Percentiles rank a stretch among this genome's conserved stretches.
These are phyloP conservation scores for Sepioteuthis lessoniana DNA, from an alignment of 2,888 invertebrate species.

Conservation along the genomic window DNA sequence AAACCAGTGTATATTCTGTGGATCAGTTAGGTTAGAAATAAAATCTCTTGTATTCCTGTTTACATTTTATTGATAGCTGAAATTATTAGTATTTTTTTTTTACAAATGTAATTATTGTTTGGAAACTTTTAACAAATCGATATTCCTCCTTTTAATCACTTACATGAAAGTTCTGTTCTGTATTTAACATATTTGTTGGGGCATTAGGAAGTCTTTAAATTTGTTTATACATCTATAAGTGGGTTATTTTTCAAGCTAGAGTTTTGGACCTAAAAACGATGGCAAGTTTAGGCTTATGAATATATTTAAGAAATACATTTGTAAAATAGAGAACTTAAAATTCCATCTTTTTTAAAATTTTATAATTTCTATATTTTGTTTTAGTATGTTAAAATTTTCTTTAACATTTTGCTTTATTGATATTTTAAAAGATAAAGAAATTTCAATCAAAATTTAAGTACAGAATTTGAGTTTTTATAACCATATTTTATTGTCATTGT, in stretches of 20 bases:
- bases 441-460: background rate
- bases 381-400: background rate
- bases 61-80: background rate
- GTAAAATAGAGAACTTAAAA: background rate
- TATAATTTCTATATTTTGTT: background rate
- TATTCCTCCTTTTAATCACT: background rate
- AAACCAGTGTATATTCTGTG: background rate
- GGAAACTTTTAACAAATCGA: background rate
- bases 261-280: background rate
- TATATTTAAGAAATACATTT: background rate
- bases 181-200: background rate
- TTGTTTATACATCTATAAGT: background rate
- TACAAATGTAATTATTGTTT: background rate
- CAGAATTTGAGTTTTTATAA: background rate
- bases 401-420: background rate
- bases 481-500: background rate
- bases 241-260: background rate
- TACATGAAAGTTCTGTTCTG: background rate
- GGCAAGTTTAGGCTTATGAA: background rate
- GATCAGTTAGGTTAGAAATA: background rate
- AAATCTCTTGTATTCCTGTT: background rate
- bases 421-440: no score
- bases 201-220: background rate
- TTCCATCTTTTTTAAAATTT: background rate
- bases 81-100: background rate